Base-by-base conservation (phyloP, 2,113 vertebrate genomes). In the Jaculus jaculus region DNA sequence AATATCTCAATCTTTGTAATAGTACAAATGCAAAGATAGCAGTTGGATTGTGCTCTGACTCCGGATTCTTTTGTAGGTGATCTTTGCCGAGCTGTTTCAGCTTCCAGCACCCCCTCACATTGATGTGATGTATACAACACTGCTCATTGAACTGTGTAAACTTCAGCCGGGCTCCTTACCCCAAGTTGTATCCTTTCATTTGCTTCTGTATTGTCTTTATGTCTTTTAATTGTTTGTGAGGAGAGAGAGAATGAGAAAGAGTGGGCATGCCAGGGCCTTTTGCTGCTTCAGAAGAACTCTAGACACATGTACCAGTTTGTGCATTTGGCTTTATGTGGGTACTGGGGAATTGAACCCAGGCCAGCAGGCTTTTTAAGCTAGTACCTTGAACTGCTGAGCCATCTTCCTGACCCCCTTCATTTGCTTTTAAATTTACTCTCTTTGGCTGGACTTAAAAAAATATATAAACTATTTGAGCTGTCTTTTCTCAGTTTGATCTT, bases 61-160 rank as follows among this genome's bases (percentile, higher is more conserved):
- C 28, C 5, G 0, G 34, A 42, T 93, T 92, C 74, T 79, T 37
- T 51, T 78, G 0, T 82, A 99, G 99, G 99, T 99, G 28, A 99
- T 99, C 92, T 99, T 99, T 95, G 99, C 99, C 21, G 99, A 99
- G 81, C 97, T 99, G 11, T 99, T 99, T 97, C 99, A 99, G 3
- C 98, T 99, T 95, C 99, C 99, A 0, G 61, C 94, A 58, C 98
- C 99, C 0, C 99, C 99, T 28, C 99, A 99, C 96, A 98, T 99
- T 2, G 99, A 99, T 63, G 99, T 99, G 88, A 99, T 99, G 99
- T 99, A 99, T 94, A 99, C 99, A 9, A 98, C 99, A 0, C 98
- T 99, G 87, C 98, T 99, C n/a, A 99, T 99, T 66, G 99, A 99
- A 90, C 98, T 99, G 63, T 99, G 99, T 97, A 99, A 99, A 84